phyloP scores from a whole-genome alignment of 2,888 invertebrate species.

The Fissipunctia ypsillon region DNA sequence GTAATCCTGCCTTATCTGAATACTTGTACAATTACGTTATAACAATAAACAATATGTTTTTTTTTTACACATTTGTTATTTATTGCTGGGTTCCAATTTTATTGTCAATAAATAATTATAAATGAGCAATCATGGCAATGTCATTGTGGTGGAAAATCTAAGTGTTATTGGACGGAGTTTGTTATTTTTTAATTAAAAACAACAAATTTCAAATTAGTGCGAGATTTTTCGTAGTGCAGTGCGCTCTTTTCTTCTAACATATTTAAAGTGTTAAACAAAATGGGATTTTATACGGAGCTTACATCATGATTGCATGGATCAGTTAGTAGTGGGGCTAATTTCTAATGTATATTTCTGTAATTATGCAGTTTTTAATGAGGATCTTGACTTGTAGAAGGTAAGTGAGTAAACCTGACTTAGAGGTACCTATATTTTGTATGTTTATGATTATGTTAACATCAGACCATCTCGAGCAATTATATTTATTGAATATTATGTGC shows the following conservation, averaged over 20 bases:
- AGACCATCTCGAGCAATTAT: conserved; percentile 14
- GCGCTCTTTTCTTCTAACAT: conserved; percentile 42
- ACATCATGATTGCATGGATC: conserved; percentile 29
- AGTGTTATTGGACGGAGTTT: conserved; percentile 35
- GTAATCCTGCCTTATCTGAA: conserved; percentile 71
- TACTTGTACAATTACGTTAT: conserved; percentile 66
- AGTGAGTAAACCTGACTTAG: conserved; percentile 45
- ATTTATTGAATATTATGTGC: conserved; percentile 14
- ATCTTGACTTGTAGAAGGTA: conserved; percentile 64
- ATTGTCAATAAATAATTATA: conserved; percentile 60
- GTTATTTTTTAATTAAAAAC: conserved; percentile 21
- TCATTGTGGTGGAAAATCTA: conserved; percentile 37
- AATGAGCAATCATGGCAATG: conserved; percentile 52
- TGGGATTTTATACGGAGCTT: conserved; percentile 32
- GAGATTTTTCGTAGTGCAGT: conserved; percentile 32
- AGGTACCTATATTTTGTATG: conserved; percentile 26
- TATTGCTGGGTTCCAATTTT: conserved; percentile 58
- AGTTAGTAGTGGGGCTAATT: conserved; percentile 57
- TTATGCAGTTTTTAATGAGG: conserved; percentile 55
- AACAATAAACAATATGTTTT: conserved; percentile 67
- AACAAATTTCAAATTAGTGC: conserved; percentile 21
- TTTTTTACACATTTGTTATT: conserved; percentile 54
- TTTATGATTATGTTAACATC: conserved; percentile 40
- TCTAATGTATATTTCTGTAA: conserved; percentile 53
- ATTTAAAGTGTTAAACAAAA: conserved; percentile 36